Evolutionary conservation across 1,140 invertebrate species (phyloP), one percentile per base, ranked within the genome.

Genomic region (Danaus melanippus): DNA sequence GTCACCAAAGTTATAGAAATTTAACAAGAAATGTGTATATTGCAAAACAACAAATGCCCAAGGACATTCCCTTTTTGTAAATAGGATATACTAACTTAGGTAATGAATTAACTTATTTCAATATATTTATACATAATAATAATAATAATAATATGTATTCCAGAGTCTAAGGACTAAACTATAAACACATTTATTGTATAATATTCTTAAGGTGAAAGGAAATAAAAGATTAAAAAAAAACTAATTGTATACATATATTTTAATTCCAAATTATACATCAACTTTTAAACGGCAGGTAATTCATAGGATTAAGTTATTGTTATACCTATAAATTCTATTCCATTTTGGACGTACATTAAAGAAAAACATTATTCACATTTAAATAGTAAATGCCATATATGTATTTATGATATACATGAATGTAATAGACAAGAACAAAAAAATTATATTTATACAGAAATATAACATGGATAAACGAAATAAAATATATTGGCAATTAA

Each of bases 341-440:
- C 12, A 52, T n/a, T 11, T 41, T 46, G 40, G 42, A 55, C 21
- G 21, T 32, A 32, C 21, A 32, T 7, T 32, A 49, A 55, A 49
- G 11, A 49, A 46, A 49, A 39, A 49, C 21, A 53, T n/a, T 15
- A 49, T 50, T 56, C 42, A 44, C 42, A 53, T 44, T 44, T 47
- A 54, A 55, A 55, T 60, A 51, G 46, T 60, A 60, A 60, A 60
- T 60, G 58, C 58, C 52, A 60, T 55, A 47, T n/a, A n/a, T n/a
- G n/a, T 49, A 51, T 50, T 54, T 42, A 60, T 40, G 39, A 12
- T 51, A 46, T 41, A 51, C 44, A 39, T 48, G 54, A 54, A 59
- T 12, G 45, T 12, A 58, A 49, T 46, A 50, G 17, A 56, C 40
- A 4, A 48, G 10, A 56, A 43, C 17, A 50, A 50, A 56, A n/a